Base-by-base conservation (phyloP, 2,888 invertebrate species). In the Drosophila sordidapex region DNA sequence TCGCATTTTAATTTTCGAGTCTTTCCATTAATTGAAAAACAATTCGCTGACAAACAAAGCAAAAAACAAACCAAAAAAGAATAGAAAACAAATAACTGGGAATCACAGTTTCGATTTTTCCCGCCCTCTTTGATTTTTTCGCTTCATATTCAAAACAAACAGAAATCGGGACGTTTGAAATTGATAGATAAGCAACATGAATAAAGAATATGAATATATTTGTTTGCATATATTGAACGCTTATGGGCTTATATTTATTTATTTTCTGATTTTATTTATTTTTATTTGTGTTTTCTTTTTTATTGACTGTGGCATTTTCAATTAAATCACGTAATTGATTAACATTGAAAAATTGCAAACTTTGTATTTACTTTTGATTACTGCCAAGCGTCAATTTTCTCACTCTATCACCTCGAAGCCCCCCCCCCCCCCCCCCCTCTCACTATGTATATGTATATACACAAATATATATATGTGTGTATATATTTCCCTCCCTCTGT, bases 321-420 rank as follows among this genome's bases (percentile, higher is more conserved):
- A 85, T 85, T 85, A 85, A 87, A 87, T 78, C 87, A 85, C 87
- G 81, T 84, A 84, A 87, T 85, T 85, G 85, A 85, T 85, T 87
- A 85, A 84, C 83, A 73, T 63, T 73, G 86, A 78, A 79, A 84
- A 79, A 83, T 85, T 73, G 70, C 74, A 85, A 84, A 76, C 69
- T 11, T 11, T 72, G 40, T 85, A 85, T 85, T 85, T 85, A 81
- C 85, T 70, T 85, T 87, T 76, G 80, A 78, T 84, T 77, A 82
- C 83, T 77, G 74, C 56, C 51, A 54, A 40, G 27, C 57, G 56
- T 51, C 59, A 61, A 57, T 67, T 69, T n/a, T 38, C 36, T 49
- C 43, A 31, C 35, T 58, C 59, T 70, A 21, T 11, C 15, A 15
- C 36, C 35, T 54, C 53, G 31, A 15, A 8, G n/a, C n/a, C 21